These are phyloP conservation scores for Nymphalis io DNA, from an alignment of 1,140 invertebrate species.

Conservation along the genomic window DNA sequence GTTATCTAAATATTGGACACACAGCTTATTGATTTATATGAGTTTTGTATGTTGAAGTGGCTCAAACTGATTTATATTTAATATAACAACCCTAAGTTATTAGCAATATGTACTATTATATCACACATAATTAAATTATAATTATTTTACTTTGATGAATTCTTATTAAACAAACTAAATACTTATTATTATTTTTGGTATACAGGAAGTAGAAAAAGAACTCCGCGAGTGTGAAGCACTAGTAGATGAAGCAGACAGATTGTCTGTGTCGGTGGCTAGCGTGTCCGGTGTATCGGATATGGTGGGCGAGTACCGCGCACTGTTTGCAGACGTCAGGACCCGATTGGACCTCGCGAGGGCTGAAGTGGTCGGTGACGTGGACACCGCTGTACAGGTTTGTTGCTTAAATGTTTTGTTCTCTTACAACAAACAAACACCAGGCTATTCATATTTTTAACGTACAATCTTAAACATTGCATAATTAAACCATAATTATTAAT, in stretches of 20 bases:
- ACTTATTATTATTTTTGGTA: background rate
- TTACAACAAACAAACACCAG: too few relatives aligned
- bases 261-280: slow-evolving; percentile 47
- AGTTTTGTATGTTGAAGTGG: background rate
- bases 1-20: background rate
- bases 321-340: slow-evolving; percentile 62
- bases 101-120: background rate
- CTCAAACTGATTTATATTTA: background rate
- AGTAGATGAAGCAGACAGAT: slow-evolving; percentile 61
- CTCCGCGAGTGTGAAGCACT: slow-evolving; percentile 60
- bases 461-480: background rate
- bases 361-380: slow-evolving; percentile 64
- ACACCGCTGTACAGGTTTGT: slow-evolving; percentile 68
- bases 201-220: slow-evolving; percentile 64
- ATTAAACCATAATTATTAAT: background rate
- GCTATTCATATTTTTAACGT: too few relatives aligned
- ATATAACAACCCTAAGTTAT: background rate
- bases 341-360: slow-evolving; percentile 57
- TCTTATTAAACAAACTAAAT: background rate
- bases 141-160: background rate
- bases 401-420: too few relatives aligned
- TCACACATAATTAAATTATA: background rate
- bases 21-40: background rate
- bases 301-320: slow-evolving; percentile 67
- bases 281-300: slow-evolving; percentile 57